Percentiles rank a stretch among this genome's conserved stretches.
Conservation (phyloP, 2,797 vertebrate species). For the Helicolenus hilgendorfi region DNA sequence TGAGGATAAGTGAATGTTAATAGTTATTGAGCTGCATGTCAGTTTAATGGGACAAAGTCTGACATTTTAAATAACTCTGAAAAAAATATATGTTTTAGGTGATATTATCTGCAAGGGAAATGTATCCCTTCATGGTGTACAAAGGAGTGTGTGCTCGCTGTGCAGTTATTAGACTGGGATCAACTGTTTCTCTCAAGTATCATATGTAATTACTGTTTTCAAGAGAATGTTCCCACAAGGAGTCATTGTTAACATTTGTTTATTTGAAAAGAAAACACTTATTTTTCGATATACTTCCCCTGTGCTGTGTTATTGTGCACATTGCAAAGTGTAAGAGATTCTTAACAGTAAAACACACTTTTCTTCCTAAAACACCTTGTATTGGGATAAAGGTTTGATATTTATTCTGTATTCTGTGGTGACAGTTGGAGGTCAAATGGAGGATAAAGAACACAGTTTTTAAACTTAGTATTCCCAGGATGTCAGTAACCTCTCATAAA, state of each 20-base stretch:
- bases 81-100: background rate
- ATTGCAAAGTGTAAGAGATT: background rate
- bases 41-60: background rate
- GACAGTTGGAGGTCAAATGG: background rate
- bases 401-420: background rate
- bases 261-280: background rate
- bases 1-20: background rate
- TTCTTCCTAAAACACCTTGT: background rate
- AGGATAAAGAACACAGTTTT: background rate
- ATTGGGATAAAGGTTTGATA: background rate
- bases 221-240: background rate
- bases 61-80: constrained; percentile 7
- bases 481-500: background rate
- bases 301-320: background rate
- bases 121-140: background rate
- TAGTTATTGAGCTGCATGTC: background rate
- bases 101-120: background rate
- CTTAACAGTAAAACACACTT: background rate
- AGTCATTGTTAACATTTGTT: background rate
- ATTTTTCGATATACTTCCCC: background rate
- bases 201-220: background rate
- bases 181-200: background rate
- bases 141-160: background rate
- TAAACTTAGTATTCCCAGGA: background rate
- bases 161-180: background rate